Conservation (phyloP, 2,797 vertebrate species). For the Peromyscus aztecus region DNA sequence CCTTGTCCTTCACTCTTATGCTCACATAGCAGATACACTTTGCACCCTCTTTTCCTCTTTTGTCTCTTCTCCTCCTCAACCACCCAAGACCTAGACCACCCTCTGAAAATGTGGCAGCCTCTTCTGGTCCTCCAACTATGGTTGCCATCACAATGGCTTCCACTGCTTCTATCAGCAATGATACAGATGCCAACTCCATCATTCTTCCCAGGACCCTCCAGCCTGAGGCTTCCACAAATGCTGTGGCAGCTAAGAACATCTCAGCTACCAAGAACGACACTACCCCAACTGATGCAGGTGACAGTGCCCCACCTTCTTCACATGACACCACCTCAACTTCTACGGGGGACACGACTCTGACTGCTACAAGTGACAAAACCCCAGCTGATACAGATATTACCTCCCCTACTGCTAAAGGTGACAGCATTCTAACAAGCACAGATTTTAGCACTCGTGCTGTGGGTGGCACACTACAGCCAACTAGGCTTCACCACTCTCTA, state of each 20-base stretch:
- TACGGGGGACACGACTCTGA: not conserved
- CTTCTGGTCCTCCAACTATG: not conserved
- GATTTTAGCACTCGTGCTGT: not conserved
- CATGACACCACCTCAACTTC: not conserved
- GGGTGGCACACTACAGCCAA: not conserved
- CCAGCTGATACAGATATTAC: not conserved
- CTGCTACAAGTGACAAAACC: no score
- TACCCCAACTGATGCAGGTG: not conserved
- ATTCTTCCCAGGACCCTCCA: not conserved
- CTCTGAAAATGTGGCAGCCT: not conserved
- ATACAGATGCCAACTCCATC: rapidly evolving
- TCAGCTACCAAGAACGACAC: no score
- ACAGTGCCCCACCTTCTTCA: not conserved
- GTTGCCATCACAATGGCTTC: not conserved
- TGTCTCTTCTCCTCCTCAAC: not conserved
- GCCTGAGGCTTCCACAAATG: not conserved
- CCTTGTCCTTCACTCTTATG: not conserved
- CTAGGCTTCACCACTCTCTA: not conserved
- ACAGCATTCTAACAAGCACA: not conserved
- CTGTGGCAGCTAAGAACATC: not conserved
- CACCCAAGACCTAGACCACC: not conserved
- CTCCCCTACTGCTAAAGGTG: no score
- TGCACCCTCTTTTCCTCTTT: not conserved
- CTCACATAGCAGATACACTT: not conserved
- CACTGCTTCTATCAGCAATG: not conserved